Evolutionary conservation across 2,797 vertebrate genomes (phyloP), one percentile per base, ranked within the genome.

Genomic region (Eptatretus atami): DNA sequence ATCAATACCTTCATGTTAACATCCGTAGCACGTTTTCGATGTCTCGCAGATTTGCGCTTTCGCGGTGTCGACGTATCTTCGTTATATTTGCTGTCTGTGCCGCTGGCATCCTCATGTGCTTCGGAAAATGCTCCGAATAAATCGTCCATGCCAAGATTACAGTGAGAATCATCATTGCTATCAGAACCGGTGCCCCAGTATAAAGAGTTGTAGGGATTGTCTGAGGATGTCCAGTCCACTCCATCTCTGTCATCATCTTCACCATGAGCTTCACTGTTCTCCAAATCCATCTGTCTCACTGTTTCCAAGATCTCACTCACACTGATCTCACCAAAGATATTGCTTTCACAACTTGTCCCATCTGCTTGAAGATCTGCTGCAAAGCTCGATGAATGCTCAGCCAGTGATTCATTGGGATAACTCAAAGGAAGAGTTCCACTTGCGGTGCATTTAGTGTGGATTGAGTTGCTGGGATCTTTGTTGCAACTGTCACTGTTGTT

Each of bases 251-350:
- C 57, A 25, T 61, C 25, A n/a, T n/a, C 57, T 10, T 61, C 57
- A 12, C n/a, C 57, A n/a, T 25, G n/a, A n/a, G n/a, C 57, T n/a
- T 61, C 57, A n/a, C n/a, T n/a, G 12, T 61, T 61, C 9, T 61
- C 57, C n/a, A 61, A 61, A 25, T 61, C 57, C 57, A 61, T 61
- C 57, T 61, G 57, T 25, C 57, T n/a, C 57, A 61, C 57, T 12
- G 57, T 61, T 25, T 61, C 57, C 57, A 61, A 61, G 25, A 61
- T 61, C 57, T 61, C 57, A 25, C 57, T 61, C 57, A 61, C 57
- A 25, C 57, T 61, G 10, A 61, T 61, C 57, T 61, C 57, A 10
- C 57, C 57, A 25, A 61, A 61, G 57, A 61, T n/a, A n/a, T 25
- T 25, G 3, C 57, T 25, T 25, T 44, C 31, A 44, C 31, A 44